Evolutionary conservation across 2,797 vertebrate species (phyloP).

Genomic region (Danio choprae): DNA sequence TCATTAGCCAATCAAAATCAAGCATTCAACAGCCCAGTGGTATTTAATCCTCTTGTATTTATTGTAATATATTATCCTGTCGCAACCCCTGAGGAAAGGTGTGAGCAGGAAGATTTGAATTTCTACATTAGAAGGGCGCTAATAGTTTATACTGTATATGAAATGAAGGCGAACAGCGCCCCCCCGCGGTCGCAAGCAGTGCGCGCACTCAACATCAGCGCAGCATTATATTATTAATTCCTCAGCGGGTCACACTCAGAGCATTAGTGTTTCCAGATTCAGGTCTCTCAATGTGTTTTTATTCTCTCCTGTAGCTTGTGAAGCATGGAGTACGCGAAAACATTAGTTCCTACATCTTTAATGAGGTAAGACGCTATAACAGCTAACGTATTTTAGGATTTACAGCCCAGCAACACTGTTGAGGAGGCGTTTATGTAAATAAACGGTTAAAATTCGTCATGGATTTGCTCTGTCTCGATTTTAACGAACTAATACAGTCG

Average conservation of each 20-base stretch:
- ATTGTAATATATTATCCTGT: background rate
- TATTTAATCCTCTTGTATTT: no score
- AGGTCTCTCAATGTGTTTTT: slow-evolving; percentile 3
- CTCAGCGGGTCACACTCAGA: background rate
- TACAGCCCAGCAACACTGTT: no score
- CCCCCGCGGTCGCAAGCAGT: background rate
- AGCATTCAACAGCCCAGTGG: no score
- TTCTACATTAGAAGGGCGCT: background rate
- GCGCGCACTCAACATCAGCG: background rate
- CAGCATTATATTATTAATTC: background rate
- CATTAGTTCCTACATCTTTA: slow-evolving; percentile 59
- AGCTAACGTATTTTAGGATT: background rate
- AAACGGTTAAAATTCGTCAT: background rate
- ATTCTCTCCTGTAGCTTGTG: slow-evolving; percentile 17
- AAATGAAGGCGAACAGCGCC: background rate
- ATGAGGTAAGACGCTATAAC: slow-evolving; percentile 58
- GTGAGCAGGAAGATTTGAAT: no score
- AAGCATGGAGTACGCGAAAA: slow-evolving; percentile 61
- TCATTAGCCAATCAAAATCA: no score
- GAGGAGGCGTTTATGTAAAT: background rate
- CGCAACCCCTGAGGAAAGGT: background rate
- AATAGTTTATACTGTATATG: no score
- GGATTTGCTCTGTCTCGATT: background rate
- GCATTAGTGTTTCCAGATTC: background rate
- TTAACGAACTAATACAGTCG: background rate